Base-by-base conservation (phyloP, 2,888 invertebrate species). In the Germaria angustata region DNA sequence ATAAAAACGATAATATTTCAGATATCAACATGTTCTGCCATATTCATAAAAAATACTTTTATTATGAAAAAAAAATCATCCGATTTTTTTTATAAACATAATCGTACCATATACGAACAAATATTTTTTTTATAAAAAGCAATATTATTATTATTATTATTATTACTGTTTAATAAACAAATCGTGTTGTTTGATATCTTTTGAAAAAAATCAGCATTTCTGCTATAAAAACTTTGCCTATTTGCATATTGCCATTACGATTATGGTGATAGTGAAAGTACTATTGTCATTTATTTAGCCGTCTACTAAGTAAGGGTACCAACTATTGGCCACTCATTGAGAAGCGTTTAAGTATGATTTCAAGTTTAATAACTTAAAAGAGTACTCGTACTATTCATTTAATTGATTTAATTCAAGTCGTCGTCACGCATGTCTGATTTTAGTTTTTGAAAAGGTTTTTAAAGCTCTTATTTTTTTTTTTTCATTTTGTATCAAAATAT, bases 211-310 rank as follows among this genome's bases (percentile, higher is more conserved):
- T 66, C 59, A 57, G 44, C 75, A 66, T 34, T 22, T 75, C 11
- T 32, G 22, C 20, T 24, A 32, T 22, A 44, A 15, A 57, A 28
- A 41, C n/a, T 20, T 39, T 20, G n/a, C 15, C 13, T 68, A 61
- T 77, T 77, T 77, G 61, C 61, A 63, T 69, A 69, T 20, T 77
- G 53, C 61, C 44, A 36, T 41, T 34, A 57, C 7, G n/a, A 49
- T 28, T 66, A 20, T 57, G 11, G 34, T 68, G 68, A 59, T 8
- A 68, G 76, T 76, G 68, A 76, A 76, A 76, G 76, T 76, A 51
- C 57, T 32, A 57, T 15, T 34, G 72, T 9, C 59, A 61, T 59
- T 71, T 28, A 49, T 51, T 24, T 6, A 22, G 5, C 13, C 49
- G 9, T 11, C 9, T 39, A 36, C 7, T 15, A 13, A 15, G 36